Evolutionary conservation across 1,140 invertebrate species (phyloP).

Genomic region (Tribolium castaneum): DNA sequence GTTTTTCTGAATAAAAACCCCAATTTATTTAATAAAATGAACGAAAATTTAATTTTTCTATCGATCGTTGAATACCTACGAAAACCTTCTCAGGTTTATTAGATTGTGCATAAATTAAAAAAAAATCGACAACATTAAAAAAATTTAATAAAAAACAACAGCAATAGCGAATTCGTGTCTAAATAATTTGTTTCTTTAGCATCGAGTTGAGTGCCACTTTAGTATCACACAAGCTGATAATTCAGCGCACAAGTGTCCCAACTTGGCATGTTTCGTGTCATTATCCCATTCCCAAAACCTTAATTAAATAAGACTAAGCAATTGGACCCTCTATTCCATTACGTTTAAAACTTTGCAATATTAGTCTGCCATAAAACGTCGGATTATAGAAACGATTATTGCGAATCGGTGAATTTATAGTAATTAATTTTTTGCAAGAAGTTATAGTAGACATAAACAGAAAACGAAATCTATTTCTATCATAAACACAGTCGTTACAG

Average conservation of each 20-base stretch:
- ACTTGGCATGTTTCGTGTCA: slow-evolving; percentile 8
- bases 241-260: not conserved
- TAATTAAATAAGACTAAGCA: slow-evolving; percentile 29
- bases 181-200: too few relatives aligned
- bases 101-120: too few relatives aligned
- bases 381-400: slow-evolving; percentile 1
- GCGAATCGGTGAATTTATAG: not conserved
- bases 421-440: not conserved
- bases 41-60: too few relatives aligned
- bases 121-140: too few relatives aligned
- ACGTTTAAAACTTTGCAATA: slow-evolving; percentile 4
- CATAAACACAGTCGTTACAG: not conserved
- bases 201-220: not conserved
- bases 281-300: slow-evolving; percentile 1
- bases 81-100: too few relatives aligned
- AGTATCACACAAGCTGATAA: not conserved
- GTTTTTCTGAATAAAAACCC: too few relatives aligned
- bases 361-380: not conserved
- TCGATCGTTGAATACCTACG: too few relatives aligned
- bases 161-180: too few relatives aligned
- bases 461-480: not conserved
- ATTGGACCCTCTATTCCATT: slow-evolving; percentile 3
- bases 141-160: too few relatives aligned
- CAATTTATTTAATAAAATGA: too few relatives aligned
- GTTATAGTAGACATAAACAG: not conserved